Evolutionary conservation across 2,888 invertebrate species (phyloP).

Genomic region (Podabrus alpinus): DNA sequence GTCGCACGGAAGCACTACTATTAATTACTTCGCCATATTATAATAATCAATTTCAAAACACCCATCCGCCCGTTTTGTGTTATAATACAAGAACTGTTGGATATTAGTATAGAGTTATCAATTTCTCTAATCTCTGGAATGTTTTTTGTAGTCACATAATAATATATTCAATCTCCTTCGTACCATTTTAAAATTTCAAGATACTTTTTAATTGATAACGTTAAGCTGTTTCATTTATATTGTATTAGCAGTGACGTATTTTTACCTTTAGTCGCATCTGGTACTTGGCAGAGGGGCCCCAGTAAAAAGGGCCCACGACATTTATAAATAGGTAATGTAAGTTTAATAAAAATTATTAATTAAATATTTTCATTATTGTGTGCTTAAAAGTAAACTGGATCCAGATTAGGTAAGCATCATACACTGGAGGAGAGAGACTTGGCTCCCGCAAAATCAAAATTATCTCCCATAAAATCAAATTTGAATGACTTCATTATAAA

Average conservation of each 20-base stretch:
- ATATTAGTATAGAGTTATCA: neutral
- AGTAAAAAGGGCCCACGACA: neutral
- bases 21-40: conserved; percentile 40
- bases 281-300: neutral
- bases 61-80: conserved; percentile 27
- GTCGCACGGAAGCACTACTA: conserved; percentile 39
- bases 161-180: neutral
- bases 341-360: too few species aligned
- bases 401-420: neutral
- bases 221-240: neutral
- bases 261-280: neutral
- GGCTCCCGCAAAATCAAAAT: too few species aligned
- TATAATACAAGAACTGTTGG: neutral
- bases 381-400: neutral
- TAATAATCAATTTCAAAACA: conserved; percentile 36
- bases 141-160: neutral
- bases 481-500: too few species aligned
- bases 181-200: neutral
- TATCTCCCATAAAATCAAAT: too few species aligned
- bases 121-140: neutral
- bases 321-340: too few species aligned
- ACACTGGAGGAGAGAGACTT: too few species aligned
- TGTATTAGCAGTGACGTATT: neutral
- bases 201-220: neutral
- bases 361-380: neutral